phyloP scores from a whole-genome alignment of 2,888 invertebrate species.

The Hoplodrina blanda region DNA sequence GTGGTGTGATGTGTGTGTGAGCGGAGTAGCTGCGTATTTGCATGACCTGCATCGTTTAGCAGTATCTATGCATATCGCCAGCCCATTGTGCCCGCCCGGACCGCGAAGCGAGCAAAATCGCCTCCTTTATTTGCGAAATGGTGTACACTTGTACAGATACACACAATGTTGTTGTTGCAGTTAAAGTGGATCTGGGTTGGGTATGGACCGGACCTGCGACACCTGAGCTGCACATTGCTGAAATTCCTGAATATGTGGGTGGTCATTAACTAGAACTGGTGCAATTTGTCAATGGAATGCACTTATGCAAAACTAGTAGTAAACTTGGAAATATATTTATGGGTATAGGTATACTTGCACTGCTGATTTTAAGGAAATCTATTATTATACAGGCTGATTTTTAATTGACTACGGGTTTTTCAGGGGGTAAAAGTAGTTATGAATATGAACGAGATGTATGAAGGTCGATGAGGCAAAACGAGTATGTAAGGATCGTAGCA shows the following conservation, averaged over 20 bases:
- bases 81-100: slow-evolving; percentile 85
- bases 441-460: no score
- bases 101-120: slow-evolving; percentile 87
- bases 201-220: slow-evolving; percentile 54
- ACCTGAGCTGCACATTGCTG: slow-evolving; percentile 44
- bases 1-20: slow-evolving; percentile 75
- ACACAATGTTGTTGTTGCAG: slow-evolving; percentile 62
- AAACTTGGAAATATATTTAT: not conserved
- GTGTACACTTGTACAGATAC: slow-evolving; percentile 72
- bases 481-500: no score
- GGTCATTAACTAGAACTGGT: slow-evolving; percentile 50
- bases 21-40: slow-evolving; percentile 76
- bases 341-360: not conserved
- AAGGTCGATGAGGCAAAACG: no score
- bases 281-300: slow-evolving; percentile 42
- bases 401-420: no score
- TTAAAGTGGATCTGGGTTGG: slow-evolving; percentile 59
- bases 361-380: not conserved
- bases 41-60: slow-evolving; percentile 80
- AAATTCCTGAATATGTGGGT: slow-evolving; percentile 60
- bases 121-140: slow-evolving; percentile 84
- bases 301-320: slow-evolving; percentile 30
- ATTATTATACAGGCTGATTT: not conserved
- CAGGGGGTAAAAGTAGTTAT: no score
- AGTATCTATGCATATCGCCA: slow-evolving; percentile 87